Evolutionary conservation across 1,140 invertebrate species (phyloP).

Genomic region (Cydia amplana): DNA sequence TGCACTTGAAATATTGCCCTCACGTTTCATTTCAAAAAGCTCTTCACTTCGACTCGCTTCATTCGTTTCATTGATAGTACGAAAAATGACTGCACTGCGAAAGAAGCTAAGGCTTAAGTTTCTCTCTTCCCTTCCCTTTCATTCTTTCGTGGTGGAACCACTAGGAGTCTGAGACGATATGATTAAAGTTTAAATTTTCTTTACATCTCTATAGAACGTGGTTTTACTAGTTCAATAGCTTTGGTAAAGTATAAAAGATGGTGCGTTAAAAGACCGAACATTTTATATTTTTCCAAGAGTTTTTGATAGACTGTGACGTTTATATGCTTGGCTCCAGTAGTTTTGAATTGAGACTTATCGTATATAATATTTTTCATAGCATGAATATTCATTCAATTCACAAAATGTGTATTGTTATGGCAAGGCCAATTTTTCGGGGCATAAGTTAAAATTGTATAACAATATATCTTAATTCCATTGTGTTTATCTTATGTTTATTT

Average conservation of each 20-base stretch:
- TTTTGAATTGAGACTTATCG: slow-evolving; percentile 2
- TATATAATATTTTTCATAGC: not conserved
- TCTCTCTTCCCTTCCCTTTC: not conserved
- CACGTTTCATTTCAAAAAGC: not conserved
- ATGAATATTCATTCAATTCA: not conserved
- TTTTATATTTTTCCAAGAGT: not conserved
- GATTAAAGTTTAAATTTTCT: not conserved
- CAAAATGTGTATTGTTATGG: too few species aligned
- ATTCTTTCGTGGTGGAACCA: not conserved
- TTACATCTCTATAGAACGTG: not conserved
- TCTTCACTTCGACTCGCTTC: slow-evolving; percentile 1
- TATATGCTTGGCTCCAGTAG: slow-evolving; percentile 8
- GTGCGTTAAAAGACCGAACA: slow-evolving; percentile 11
- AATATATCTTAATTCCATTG: too few species aligned
- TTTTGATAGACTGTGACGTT: slow-evolving; percentile 12
- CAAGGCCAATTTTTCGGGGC: too few species aligned
- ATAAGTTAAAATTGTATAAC: too few species aligned
- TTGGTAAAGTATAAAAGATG: not conserved
- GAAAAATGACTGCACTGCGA: not conserved
- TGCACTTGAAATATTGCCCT: not conserved
- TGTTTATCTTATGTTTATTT: too few species aligned
- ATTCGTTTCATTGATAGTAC: slow-evolving; percentile 5
- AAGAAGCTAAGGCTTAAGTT: not conserved
- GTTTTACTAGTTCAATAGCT: not conserved
- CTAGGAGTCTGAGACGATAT: not conserved